Percentiles rank a stretch among this genome's conserved stretches.
phyloP scores from a whole-genome alignment of 2,888 invertebrate genomes.

The Fragum fragum region DNA sequence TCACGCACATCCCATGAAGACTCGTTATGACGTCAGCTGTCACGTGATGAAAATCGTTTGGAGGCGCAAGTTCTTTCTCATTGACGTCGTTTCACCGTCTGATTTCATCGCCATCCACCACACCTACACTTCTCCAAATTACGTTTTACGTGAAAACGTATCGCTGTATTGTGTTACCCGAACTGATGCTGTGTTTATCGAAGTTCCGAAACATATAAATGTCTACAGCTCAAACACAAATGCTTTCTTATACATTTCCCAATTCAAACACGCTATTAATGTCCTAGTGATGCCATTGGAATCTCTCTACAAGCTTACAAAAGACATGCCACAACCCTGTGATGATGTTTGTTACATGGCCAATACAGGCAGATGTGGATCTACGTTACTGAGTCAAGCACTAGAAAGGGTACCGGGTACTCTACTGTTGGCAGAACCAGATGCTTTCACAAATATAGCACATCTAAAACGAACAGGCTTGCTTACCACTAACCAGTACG shows the following conservation, averaged over 20 bases:
- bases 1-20: not conserved
- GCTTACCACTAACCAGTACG: constrained; percentile 38
- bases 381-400: constrained; percentile 69
- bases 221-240: constrained; percentile 59
- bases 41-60: constrained; percentile 38
- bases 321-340: constrained; percentile 61
- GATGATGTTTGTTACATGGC: constrained; percentile 61
- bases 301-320: constrained; percentile 61
- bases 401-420: constrained; percentile 68
- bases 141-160: constrained; percentile 64
- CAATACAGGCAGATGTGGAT: constrained; percentile 75
- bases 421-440: constrained; percentile 67
- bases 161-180: constrained; percentile 64
- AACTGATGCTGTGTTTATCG: constrained; percentile 65
- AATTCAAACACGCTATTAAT: constrained; percentile 62
- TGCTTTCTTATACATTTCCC: constrained; percentile 70
- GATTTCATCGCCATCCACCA: constrained; percentile 54
- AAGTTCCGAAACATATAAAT: constrained; percentile 53
- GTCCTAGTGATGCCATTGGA: constrained; percentile 61
- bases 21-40: constrained; percentile 22
- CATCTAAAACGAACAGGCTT: constrained; percentile 23
- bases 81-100: constrained; percentile 37
- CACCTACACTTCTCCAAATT: constrained; percentile 50
- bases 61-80: constrained; percentile 39
- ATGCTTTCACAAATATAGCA: constrained; percentile 62